A percentile compares a stretch with the other conserved stretches of the same genome.
Evolutionary conservation across 1,140 invertebrate genomes (phyloP).

Genomic region (Proales similis): DNA sequence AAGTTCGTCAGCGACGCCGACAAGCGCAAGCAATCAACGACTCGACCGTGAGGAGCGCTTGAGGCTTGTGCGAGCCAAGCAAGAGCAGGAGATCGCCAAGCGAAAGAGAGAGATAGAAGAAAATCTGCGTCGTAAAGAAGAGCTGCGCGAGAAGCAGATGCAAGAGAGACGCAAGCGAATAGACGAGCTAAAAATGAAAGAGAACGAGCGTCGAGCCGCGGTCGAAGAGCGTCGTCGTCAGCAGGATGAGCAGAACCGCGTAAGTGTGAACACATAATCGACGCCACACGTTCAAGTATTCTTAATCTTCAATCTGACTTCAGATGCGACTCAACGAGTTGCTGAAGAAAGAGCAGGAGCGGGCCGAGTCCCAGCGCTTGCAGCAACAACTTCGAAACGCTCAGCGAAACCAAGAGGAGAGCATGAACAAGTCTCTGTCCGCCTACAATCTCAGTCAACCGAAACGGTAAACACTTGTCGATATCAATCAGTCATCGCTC

Average conservation of each 20-base stretch:
- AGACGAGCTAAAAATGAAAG: constrained; percentile 23
- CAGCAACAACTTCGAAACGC: not conserved
- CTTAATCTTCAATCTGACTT: no score
- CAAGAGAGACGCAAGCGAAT: constrained; percentile 25
- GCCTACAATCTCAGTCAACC: no score
- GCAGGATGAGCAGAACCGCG: constrained; percentile 1
- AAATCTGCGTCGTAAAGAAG: constrained; percentile 18
- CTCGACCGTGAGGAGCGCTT: constrained; percentile 13
- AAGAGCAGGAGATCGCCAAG: constrained; percentile 8
- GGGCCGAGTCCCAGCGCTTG: constrained; percentile 2
- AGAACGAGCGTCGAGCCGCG: constrained; percentile 5
- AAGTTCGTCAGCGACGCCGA: no score
- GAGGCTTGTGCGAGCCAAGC: constrained; percentile 6
- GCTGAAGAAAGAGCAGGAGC: constrained; percentile 24
- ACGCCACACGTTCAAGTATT: no score
- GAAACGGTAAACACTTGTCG: no score
- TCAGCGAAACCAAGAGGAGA: not conserved
- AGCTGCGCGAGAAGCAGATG: constrained; percentile 22
- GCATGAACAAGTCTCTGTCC: not conserved
- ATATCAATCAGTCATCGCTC: no score
- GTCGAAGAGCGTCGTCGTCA: constrained; percentile 28
- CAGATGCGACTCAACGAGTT: constrained; percentile 4
- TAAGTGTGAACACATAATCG: not conserved
- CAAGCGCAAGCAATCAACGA: no score
- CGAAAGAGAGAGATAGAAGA: constrained; percentile 28